Evolutionary conservation across 2,797 vertebrate genomes (phyloP).

Genomic region (Hippocampus kuda): DNA sequence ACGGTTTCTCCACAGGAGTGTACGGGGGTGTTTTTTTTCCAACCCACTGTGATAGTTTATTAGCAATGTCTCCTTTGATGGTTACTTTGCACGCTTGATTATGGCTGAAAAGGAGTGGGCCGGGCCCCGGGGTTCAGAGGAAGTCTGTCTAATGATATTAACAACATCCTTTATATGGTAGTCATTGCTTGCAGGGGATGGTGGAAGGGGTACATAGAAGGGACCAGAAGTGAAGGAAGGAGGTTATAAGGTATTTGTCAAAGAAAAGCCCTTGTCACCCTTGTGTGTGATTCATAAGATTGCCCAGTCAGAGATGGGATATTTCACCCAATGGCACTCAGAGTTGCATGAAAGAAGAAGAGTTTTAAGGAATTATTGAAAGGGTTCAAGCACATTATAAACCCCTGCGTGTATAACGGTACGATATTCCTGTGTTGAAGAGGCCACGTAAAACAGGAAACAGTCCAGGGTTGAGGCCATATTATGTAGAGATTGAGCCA

Average conservation of each 20-base stretch:
- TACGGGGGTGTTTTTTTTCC: conserved; percentile 42
- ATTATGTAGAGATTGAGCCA: too few species aligned
- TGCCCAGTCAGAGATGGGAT: not conserved
- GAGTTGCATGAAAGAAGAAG: not conserved
- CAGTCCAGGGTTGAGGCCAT: not conserved
- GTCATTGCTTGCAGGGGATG: conserved; percentile 35
- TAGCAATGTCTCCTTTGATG: conserved; percentile 62
- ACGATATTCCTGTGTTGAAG: not conserved
- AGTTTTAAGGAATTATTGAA: not conserved
- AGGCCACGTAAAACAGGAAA: not conserved
- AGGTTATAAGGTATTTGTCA: not conserved
- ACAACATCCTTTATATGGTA: conserved; percentile 65
- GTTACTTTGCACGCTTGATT: conserved; percentile 59
- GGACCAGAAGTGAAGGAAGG: conserved; percentile 8
- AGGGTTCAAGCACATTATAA: not conserved
- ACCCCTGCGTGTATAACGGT: not conserved
- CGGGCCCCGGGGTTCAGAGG: conserved; percentile 49
- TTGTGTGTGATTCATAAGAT: not conserved
- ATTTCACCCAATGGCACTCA: not conserved
- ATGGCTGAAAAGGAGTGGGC: conserved; percentile 59
- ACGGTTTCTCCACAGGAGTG: conserved; percentile 32
- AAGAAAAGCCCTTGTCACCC: not conserved
- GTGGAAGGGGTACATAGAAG: conserved; percentile 18
- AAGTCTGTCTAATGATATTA: conserved; percentile 66
- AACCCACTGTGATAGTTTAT: conserved; percentile 53